Percentiles rank a stretch among this genome's conserved stretches.
Evolutionary conservation across 2,113 vertebrate species (phyloP).

Genomic region (Dicerorhinus sumatrensis): DNA sequence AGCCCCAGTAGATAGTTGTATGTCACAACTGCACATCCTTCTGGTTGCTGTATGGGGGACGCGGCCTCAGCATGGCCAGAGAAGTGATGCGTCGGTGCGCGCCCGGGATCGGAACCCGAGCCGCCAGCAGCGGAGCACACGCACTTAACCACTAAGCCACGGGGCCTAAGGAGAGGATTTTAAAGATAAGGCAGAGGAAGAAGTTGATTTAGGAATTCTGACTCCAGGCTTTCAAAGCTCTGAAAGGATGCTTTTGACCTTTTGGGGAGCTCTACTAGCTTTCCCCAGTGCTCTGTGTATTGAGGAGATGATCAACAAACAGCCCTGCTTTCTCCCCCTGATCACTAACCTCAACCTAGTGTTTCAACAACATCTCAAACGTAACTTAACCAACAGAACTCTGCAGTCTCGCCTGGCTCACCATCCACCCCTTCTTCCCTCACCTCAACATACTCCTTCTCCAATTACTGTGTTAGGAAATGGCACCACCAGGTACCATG

Average conservation of each 20-base stretch:
- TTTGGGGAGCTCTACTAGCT: background rate
- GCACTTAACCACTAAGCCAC: too few species aligned
- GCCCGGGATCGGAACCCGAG: too few species aligned
- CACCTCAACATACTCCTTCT: background rate
- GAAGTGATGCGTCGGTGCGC: too few species aligned
- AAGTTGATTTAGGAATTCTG: slow-evolving; percentile 15
- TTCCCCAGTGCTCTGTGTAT: background rate
- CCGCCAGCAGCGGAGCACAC: too few species aligned
- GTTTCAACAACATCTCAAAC: background rate
- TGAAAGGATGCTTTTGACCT: background rate
- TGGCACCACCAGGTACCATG: background rate
- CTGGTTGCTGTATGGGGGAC: too few species aligned
- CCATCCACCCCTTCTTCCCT: background rate
- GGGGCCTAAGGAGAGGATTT: background rate
- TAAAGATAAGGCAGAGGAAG: background rate
- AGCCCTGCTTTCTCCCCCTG: background rate
- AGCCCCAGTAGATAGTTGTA: too few species aligned
- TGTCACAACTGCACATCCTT: too few species aligned
- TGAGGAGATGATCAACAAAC: background rate
- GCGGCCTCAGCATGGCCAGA: too few species aligned
- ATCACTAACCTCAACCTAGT: background rate
- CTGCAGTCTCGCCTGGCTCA: background rate
- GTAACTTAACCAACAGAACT: background rate
- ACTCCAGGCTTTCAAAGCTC: background rate
- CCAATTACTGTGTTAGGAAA: background rate